phyloP scores from a whole-genome alignment of 1,140 invertebrate genomes.

The Eupristina koningsbergeri region DNA sequence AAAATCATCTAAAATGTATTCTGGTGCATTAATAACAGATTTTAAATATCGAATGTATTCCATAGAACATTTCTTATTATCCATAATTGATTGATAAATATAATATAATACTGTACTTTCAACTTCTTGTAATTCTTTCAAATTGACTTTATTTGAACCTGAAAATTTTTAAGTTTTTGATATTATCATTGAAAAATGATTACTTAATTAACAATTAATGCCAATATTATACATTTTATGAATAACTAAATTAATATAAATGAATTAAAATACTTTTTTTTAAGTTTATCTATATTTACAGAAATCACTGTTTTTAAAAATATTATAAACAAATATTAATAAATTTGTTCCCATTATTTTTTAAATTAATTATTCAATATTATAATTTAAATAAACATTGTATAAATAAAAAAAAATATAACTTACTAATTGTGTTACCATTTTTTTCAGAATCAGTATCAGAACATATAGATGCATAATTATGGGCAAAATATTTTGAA shows the following conservation, averaged over 20 bases:
- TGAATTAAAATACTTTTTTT: no score
- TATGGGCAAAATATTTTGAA: conserved; percentile 67
- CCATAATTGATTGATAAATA: conserved; percentile 71
- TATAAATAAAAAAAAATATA: background rate
- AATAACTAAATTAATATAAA: no score
- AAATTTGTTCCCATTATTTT: no score
- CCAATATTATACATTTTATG: no score
- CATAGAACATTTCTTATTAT: conserved; percentile 71
- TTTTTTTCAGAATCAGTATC: conserved; percentile 42
- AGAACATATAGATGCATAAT: conserved; percentile 55
- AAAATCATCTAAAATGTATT: conserved; percentile 75
- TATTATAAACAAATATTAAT: no score
- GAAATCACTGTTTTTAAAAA: background rate
- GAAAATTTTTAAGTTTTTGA: conserved; percentile 28
- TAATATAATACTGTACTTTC: conserved; percentile 77
- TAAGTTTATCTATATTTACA: no score
- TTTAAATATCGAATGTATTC: conserved; percentile 74
- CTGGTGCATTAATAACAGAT: conserved; percentile 70
- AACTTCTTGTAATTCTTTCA: conserved; percentile 66
- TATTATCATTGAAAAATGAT: background rate
- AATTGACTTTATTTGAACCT: conserved; percentile 54
- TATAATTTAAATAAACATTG: no score
- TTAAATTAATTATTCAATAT: no score
- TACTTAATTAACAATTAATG: no score
- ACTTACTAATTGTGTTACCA: conserved; percentile 60